Evolutionary conservation across 1,140 invertebrate species (phyloP), one percentile per base, ranked within the genome.

Genomic region (Solen grandis): DNA sequence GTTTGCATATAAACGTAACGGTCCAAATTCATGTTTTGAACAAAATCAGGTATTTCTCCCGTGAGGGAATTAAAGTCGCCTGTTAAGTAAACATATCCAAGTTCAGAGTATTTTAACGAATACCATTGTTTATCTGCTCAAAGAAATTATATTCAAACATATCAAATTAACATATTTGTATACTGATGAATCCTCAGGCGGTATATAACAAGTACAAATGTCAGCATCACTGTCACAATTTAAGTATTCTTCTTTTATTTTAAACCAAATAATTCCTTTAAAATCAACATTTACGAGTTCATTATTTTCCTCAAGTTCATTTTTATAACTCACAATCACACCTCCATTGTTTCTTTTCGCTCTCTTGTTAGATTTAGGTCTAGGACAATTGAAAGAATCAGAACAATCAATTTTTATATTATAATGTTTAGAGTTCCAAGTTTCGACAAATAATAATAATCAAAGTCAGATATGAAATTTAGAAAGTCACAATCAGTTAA

Each of bases 341-440:
- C 68, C 68, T 22, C 68, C 68, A 70, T 52, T 70, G 5, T 14
- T 29, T 29, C 59, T 25, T 29, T 60, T 60, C 27, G 59, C 59
- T 60, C 33, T 46, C 36, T 68, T 68, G 52, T 68, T 68, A 25
- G 14, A 68, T 68, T 68, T 68, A n/a, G 65, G 16, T 41, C 35
- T 38, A 29, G 66, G 66, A 31, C 66, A 70, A 29, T 41, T 54
- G 46, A 70, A 70, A 54, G 22, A 25, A 1, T 70, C 66, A 70
- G 22, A 70, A 5, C 35, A 13, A 5, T 22, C n/a, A 31, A 70
- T 46, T 19, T 70, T 31, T 19, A 70, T 70, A 70, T 70, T 70
- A 10, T 31, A 19, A 19, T 19, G 5, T 54, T 54, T 70, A 25
- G 41, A 54, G 31, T 54, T n/a, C 63, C 63, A 66, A 10, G 63